phyloP scores from a whole-genome alignment of 2,113 vertebrate genomes.

The Indri indri region DNA sequence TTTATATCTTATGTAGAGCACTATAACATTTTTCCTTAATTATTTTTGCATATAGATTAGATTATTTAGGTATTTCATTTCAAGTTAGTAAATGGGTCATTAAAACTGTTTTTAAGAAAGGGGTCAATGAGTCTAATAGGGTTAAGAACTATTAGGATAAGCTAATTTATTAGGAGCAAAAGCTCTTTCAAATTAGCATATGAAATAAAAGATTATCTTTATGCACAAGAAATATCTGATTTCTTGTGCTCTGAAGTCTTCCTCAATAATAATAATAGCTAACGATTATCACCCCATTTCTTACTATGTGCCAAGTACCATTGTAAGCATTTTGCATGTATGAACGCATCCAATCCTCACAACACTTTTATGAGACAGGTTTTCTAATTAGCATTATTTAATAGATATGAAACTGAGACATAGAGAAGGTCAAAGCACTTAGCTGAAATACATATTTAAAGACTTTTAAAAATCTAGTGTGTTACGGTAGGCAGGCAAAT shows the following conservation, averaged over 20 bases:
- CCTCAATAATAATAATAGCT: not conserved
- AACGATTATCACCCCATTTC: not conserved
- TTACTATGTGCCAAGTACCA: not conserved
- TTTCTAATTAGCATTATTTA: not conserved
- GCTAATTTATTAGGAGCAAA: conserved; percentile 47
- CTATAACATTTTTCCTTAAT: conserved; percentile 3
- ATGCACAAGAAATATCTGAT: not conserved
- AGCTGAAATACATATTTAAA: not conserved
- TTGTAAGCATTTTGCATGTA: not conserved
- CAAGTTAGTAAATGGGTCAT: conserved; percentile 18
- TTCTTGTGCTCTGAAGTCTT: not conserved
- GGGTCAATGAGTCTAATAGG: not conserved
- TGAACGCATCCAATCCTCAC: not conserved
- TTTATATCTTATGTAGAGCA: not conserved
- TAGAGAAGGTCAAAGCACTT: not conserved
- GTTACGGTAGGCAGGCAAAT: not conserved
- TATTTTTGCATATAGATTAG: not conserved
- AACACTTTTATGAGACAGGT: not conserved
- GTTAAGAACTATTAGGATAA: conserved; percentile 30
- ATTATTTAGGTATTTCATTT: conserved; percentile 46
- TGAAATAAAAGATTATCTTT: not conserved
- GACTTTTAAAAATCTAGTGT: not conserved
- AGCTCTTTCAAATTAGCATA: not conserved
- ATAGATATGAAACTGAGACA: not conserved
- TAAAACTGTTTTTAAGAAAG: conserved; percentile 7